Evolutionary conservation across 2,888 invertebrate species (phyloP).

Genomic region (Anthophora plumipes): DNA sequence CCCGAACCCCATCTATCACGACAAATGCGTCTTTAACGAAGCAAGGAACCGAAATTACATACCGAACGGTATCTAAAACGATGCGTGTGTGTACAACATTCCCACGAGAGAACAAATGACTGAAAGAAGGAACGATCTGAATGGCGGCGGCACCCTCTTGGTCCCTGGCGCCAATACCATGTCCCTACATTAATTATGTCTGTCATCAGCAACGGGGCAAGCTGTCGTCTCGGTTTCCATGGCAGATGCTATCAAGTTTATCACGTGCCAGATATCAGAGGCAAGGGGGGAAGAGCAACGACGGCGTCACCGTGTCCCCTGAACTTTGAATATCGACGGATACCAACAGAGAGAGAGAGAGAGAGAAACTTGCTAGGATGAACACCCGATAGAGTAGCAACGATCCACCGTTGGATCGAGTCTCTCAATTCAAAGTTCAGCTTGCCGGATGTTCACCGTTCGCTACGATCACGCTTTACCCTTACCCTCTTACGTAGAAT

Average conservation of each 20-base stretch:
- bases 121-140: not conserved
- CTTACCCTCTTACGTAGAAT: conserved; percentile 60
- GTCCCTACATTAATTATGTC: conserved; percentile 44
- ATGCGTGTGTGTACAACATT: too few species aligned
- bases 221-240: conserved; percentile 47
- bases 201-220: conserved; percentile 48
- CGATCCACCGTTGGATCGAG: conserved; percentile 33
- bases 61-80: too few species aligned
- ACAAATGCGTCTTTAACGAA: too few species aligned
- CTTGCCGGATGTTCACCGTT: conserved; percentile 56
- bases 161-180: conserved; percentile 5
- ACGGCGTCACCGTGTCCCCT: conserved; percentile 11
- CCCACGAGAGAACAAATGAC: not conserved
- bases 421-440: conserved; percentile 61
- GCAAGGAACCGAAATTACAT: too few species aligned
- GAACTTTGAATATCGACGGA: conserved; percentile 57
- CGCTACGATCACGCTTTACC: conserved; percentile 55
- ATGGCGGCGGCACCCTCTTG: not conserved
- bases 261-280: conserved; percentile 52
- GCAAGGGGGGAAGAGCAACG: not conserved
- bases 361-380: conserved; percentile 55
- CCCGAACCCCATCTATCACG: too few species aligned
- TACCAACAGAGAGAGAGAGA: conserved; percentile 36
- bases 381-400: conserved; percentile 59
- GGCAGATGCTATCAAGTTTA: conserved; percentile 49